Conservation (phyloP, 2,888 invertebrate species). For the Hydriomena furcata region DNA sequence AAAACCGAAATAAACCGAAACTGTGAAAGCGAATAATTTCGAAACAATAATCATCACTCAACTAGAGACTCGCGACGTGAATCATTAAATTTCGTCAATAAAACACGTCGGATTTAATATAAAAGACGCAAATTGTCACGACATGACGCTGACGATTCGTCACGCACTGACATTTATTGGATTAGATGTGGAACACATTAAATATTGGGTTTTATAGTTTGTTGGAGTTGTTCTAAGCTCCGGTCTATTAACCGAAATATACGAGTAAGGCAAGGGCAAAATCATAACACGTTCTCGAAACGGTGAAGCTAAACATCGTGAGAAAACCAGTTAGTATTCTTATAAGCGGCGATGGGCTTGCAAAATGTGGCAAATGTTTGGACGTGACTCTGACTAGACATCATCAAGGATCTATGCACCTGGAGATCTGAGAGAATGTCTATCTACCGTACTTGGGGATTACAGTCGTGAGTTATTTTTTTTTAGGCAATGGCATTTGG, state of each 20-base stretch:
- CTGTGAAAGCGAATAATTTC: conserved; percentile 28
- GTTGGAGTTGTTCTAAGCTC: neutral
- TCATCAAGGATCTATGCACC: no score
- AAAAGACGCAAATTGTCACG: conserved; percentile 11
- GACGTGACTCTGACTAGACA: no score
- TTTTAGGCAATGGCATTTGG: no score
- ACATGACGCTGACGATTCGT: conserved; percentile 13
- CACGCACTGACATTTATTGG: conserved; percentile 10
- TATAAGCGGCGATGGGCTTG: no score
- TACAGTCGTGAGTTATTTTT: no score
- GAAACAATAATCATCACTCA: conserved; percentile 43
- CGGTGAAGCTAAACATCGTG: no score
- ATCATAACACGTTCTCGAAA: no score
- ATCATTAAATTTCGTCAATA: conserved; percentile 37
- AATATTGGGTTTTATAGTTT: conserved; percentile 16
- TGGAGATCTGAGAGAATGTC: no score
- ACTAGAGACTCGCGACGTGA: conserved; percentile 28
- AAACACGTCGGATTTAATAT: conserved; percentile 29
- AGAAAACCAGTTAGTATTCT: no score
- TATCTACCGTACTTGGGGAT: no score
- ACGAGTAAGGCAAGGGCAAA: neutral
- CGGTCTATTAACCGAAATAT: neutral
- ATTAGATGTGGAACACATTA: conserved; percentile 10
- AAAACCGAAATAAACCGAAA: conserved; percentile 24
- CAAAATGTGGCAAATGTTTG: no score